A percentile compares a stretch with the other conserved stretches of the same genome.
phyloP scores from a whole-genome alignment of 2,888 invertebrate genomes.

The Caenorhabditis zanzibari region DNA sequence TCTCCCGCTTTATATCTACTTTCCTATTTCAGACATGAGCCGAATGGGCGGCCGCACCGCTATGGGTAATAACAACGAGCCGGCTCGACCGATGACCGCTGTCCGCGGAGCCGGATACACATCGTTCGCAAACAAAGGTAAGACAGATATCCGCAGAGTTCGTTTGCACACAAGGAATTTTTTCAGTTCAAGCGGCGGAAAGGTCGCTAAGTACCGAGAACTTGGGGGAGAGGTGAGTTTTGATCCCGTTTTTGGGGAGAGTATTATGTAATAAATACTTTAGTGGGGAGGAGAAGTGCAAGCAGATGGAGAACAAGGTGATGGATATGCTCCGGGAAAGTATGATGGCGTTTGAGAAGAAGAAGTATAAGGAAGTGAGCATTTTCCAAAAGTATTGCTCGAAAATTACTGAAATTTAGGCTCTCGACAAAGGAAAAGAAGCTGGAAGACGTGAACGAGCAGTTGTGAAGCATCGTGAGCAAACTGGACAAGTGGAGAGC shows the following conservation, averaged over 20 bases:
- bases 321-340: slow-evolving; percentile 94
- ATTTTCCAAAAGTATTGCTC: too few species aligned
- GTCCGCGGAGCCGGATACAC: slow-evolving; percentile 97
- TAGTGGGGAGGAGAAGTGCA: slow-evolving; percentile 94
- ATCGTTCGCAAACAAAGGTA: slow-evolving; percentile 86
- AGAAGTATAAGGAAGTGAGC: slow-evolving; percentile 80
- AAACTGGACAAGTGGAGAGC: slow-evolving; percentile 90
- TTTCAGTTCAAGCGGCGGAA: slow-evolving; percentile 70
- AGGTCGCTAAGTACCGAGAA: slow-evolving; percentile 31
- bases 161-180: slow-evolving; percentile 32
- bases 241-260: slow-evolving; percentile 57
- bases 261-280: background rate
- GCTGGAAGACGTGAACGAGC: slow-evolving; percentile 95
- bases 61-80: slow-evolving; percentile 77
- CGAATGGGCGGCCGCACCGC: slow-evolving; percentile 68
- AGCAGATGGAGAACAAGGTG: slow-evolving; percentile 92
- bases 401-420: slow-evolving; percentile 83
- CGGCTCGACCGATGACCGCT: slow-evolving; percentile 93
- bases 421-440: slow-evolving; percentile 95
- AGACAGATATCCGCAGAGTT: slow-evolving; percentile 30
- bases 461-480: slow-evolving; percentile 93
- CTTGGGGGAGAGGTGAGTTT: slow-evolving; percentile 36
- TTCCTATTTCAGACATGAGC: slow-evolving; percentile 42
- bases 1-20: background rate
- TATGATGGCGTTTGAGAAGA: slow-evolving; percentile 88